Evolutionary conservation across 1,140 invertebrate species (phyloP), one percentile per base, ranked within the genome.

Genomic region (Chymomyza costata): DNA sequence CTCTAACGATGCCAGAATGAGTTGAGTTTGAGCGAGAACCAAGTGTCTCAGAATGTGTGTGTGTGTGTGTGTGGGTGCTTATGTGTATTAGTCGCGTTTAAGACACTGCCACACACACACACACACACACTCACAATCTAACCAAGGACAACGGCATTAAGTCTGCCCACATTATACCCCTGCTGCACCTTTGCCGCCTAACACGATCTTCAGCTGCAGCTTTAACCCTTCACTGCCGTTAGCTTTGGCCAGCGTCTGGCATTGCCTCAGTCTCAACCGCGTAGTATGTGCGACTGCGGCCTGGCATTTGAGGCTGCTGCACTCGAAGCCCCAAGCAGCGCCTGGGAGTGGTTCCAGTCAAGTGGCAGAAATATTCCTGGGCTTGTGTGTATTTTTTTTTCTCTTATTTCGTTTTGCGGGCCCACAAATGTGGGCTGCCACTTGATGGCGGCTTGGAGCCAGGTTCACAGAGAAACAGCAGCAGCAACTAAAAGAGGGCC

Each of bases 391-490:
- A n/a, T n/a, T n/a, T n/a, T n/a, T n/a, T n/a, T n/a, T n/a, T n/a
- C n/a, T n/a, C n/a, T n/a, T n/a, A n/a, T n/a, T n/a, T n/a, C 31
- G 7, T 34, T 34, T 11, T 34, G 5, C 13, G 31, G 31, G n/a
- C 50, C 71, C 73, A 52, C 73, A 80, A 80, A 60, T 80, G 74
- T 80, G 73, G 73, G 73, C 52, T 80, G 73, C 73, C 71, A 78
- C 73, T 76, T 76, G 71, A 78, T 78, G 53, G 71, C 71, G 71
- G 66, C 71, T 25, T 25, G 21, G 21, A 25, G 3, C 3, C 51
- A 41, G 34, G 31, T 41, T 28, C 37, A 54, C 56, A 38, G 56
- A 54, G 56, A 50, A 59, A 59, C 56, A 51, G 54, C 57, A 60
- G 54, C 53, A 37, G 44, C 49, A 32, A 54, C 61, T 66, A n/a